A percentile compares a stretch with the other conserved stretches of the same genome.
phyloP scores from a whole-genome alignment of 2,797 vertebrate genomes.

The Muscicapa comitata region DNA sequence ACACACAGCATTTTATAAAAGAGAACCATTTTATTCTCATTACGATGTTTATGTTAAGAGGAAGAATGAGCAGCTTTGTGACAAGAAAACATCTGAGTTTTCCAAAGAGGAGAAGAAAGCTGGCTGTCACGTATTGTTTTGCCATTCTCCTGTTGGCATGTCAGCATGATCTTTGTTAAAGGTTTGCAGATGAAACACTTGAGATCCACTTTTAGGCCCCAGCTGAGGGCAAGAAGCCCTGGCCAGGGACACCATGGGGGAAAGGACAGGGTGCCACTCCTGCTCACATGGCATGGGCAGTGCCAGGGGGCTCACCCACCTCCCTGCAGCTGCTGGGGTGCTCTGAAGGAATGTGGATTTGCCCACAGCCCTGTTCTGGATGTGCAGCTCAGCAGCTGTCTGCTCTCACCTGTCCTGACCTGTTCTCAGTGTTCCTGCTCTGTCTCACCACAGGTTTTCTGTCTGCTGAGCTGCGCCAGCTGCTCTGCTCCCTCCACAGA shows the following conservation, averaged over 20 bases:
- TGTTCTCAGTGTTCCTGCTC: neutral
- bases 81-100: neutral
- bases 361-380: neutral
- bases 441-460: neutral
- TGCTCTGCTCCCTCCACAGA: neutral
- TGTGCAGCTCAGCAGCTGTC: accelerated
- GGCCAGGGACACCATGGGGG: accelerated
- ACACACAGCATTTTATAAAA: neutral
- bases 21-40: neutral
- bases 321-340: accelerated
- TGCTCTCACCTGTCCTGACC: accelerated
- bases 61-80: slow-evolving; percentile 7
- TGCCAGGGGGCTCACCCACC: accelerated
- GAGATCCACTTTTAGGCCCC: neutral
- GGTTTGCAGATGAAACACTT: neutral
- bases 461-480: accelerated
- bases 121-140: neutral
- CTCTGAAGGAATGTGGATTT: neutral
- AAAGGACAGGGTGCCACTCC: accelerated
- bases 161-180: neutral
- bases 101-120: neutral
- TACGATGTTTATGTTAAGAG: neutral
- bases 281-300: accelerated
- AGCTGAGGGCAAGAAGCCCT: neutral
- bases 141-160: neutral